A percentile compares a stretch with the other conserved stretches of the same genome.
These are phyloP conservation scores for Phoenicopterus ruber DNA, from an alignment of 2,113 vertebrate genomes.

Conservation along the genomic window DNA sequence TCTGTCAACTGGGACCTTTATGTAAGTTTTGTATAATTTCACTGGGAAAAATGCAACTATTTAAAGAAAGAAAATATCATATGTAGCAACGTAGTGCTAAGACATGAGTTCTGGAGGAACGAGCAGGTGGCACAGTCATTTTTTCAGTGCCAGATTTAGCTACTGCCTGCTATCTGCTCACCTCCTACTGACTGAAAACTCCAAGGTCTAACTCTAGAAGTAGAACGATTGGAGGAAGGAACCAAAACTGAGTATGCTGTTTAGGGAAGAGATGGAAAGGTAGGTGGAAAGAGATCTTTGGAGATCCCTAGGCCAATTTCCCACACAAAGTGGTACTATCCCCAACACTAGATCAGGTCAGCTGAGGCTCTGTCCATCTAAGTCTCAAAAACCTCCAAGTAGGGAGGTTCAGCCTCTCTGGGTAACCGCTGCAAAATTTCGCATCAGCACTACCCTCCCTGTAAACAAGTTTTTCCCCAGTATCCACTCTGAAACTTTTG, in stretches of 20 bases:
- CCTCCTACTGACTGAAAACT: not conserved
- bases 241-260: not conserved
- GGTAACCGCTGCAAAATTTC: not conserved
- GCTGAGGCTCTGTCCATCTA: not conserved
- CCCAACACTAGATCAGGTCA: not conserved
- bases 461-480: not conserved
- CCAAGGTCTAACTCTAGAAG: not conserved
- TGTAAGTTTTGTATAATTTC: constrained; percentile 4
- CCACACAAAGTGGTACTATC: not conserved
- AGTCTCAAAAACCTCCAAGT: not conserved
- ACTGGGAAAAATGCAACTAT: constrained; percentile 1
- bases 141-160: constrained; percentile 17
- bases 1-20: not conserved
- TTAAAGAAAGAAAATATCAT: constrained; percentile 1
- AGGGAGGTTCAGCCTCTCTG: not conserved
- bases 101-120: not conserved
- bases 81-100: not conserved
- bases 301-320: not conserved
- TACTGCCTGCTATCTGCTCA: not conserved
- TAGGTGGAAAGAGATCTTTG: not conserved
- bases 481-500: rapidly evolving
- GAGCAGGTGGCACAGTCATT: not conserved
- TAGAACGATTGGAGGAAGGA: not conserved
- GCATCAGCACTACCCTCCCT: not conserved
- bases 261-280: not conserved